Conservation (phyloP, 2,888 invertebrate species). For the Beris morrisii region DNA sequence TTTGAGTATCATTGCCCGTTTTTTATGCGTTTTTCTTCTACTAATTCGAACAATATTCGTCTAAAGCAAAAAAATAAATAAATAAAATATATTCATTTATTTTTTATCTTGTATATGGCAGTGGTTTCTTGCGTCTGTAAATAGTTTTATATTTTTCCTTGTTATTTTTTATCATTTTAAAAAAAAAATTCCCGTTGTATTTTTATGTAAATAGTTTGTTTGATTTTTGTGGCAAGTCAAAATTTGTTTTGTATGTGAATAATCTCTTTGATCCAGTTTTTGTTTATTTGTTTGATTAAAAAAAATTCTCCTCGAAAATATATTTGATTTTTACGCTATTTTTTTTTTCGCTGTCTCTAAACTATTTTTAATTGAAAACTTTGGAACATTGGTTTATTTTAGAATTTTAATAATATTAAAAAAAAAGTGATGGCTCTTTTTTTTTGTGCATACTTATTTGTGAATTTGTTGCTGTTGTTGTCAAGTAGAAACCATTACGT, state of each 20-base stretch:
- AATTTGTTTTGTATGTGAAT: neutral
- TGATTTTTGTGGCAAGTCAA: neutral
- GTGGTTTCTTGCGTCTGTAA: slow-evolving; percentile 8
- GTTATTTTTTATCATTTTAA: slow-evolving; percentile 25
- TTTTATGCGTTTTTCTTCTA: neutral
- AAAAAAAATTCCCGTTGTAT: slow-evolving; percentile 34
- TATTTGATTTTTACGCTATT: slow-evolving; percentile 11
- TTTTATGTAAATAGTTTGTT: neutral
- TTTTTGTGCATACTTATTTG: slow-evolving; percentile 13
- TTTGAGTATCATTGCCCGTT: neutral
- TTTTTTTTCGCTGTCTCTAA: neutral
- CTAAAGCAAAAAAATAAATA: neutral
- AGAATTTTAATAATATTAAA: neutral
- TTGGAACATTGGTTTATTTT: slow-evolving; percentile 19
- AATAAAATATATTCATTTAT: neutral
- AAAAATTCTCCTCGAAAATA: neutral
- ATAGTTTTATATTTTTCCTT: slow-evolving; percentile 11
- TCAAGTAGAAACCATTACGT: slow-evolving; percentile 10
- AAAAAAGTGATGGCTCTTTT: neutral
- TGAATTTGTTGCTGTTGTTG: neutral
- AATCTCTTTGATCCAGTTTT: neutral
- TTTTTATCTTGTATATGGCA: slow-evolving; percentile 21
- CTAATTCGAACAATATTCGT: slow-evolving; percentile 8
- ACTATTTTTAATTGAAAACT: slow-evolving; percentile 1
- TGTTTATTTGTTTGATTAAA: neutral